Conservation (phyloP, 2,113 vertebrate species). For the Phocoena phocoena region DNA sequence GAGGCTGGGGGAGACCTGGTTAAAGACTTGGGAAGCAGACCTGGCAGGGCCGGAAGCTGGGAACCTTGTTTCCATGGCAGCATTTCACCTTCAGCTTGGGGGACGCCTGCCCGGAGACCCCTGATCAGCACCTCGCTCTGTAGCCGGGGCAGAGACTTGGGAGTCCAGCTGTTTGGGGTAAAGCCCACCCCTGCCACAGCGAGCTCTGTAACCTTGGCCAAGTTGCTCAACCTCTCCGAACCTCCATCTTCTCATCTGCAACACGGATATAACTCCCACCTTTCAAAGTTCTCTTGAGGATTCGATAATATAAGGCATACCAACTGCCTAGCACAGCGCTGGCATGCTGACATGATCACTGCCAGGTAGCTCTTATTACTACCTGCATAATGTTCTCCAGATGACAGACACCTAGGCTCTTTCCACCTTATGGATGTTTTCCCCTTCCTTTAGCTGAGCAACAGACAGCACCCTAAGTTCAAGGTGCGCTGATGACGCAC, state of each 20-base stretch:
- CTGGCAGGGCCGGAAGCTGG: background rate
- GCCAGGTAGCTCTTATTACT: background rate
- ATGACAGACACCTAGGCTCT: background rate
- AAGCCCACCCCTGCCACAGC: background rate
- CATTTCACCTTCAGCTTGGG: background rate
- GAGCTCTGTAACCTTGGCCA: background rate
- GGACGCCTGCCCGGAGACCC: fast-evolving
- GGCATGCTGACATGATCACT: background rate
- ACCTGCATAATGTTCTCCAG: background rate
- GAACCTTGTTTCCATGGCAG: background rate
- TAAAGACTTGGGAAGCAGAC: background rate
- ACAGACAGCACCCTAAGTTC: background rate
- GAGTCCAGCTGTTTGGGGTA: background rate
- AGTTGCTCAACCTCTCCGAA: background rate
- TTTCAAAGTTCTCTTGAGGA: background rate
- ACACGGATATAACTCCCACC: background rate
- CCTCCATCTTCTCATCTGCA: background rate
- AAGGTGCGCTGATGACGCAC: fast-evolving
- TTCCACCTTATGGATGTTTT: background rate
- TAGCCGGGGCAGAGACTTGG: background rate
- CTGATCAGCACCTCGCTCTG: background rate
- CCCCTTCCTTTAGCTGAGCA: background rate
- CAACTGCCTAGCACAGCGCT: background rate
- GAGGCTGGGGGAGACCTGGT: background rate
- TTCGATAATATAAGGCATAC: background rate